Evolutionary conservation across 2,797 vertebrate species (phyloP), one percentile per base, ranked within the genome.

Genomic region (Salmo trutta): DNA sequence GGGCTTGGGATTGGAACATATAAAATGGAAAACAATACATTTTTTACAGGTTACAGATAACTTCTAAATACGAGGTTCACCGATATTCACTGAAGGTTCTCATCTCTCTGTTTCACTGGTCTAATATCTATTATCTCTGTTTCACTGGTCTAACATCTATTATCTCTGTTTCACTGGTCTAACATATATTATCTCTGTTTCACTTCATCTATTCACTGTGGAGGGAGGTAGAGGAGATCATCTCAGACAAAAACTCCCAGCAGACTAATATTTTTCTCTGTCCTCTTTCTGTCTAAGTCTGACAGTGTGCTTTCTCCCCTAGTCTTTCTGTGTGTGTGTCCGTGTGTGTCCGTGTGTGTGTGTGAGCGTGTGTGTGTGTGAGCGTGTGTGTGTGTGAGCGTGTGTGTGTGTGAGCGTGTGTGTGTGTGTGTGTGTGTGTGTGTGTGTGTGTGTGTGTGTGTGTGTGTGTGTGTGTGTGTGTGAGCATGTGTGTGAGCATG

Each of bases 241-340:
- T 94, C 92, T 94, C 89, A 90, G 90, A 93, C 93, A 93, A 94
- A 94, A 92, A 87, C 89, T 91, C 89, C 86, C 83, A 81, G 86
- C 90, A 92, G 93, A 93, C 94, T 92, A 94, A 94, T 94, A 93
- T 94, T 90, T 90, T 93, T 94, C 90, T 90, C 85, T 77, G 91
- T 93, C 88, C 90, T 91, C 88, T 88, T 92, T 93, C 91, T 91
- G 92, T 94, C 92, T 93, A 85, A 69, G 41, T 88, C 85, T 88
- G 91, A 93, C 92, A 93, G 91, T 73, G 41, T 8, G 79, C 84
- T 86, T 85, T 84, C 84, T 84, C 73, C 53, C 14, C 64, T 36
- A 77, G 76, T 72, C 74, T 54, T 75, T 65, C 78, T 81, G 79
- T 79, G 84, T 53, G 74, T 82, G 70, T 79, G 64, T 69, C 29